Conservation (phyloP, 1,140 invertebrate species). For the Amphibalanus amphitrite region DNA sequence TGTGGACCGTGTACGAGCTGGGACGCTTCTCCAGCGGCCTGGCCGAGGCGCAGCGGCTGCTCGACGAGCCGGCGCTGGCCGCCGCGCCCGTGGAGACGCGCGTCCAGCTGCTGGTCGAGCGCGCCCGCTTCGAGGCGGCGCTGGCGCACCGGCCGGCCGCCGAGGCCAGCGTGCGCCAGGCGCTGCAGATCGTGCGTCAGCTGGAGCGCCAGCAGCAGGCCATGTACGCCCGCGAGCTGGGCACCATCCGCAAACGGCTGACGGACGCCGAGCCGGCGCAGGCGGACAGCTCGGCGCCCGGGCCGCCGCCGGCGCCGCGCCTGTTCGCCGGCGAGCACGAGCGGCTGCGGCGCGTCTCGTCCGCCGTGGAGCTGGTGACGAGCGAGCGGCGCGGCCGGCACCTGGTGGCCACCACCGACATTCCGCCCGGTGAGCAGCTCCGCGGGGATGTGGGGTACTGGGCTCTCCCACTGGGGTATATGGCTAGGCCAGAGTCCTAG, state of each 20-base stretch:
- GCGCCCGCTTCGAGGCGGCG: no score
- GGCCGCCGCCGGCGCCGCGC: constrained; percentile 7
- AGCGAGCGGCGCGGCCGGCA: constrained; percentile 12
- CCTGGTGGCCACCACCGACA: constrained; percentile 16
- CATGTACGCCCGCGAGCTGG: not conserved
- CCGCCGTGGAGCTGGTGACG: constrained; percentile 12
- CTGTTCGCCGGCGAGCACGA: constrained; percentile 11
- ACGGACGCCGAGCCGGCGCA: not conserved
- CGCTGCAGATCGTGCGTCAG: constrained; percentile 6
- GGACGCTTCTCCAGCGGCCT: no score
- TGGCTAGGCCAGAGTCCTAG: no score
- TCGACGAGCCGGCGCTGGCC: no score
- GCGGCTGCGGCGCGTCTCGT: constrained; percentile 10
- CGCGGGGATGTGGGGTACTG: no score
- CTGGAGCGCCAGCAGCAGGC: no score
- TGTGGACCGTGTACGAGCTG: no score
- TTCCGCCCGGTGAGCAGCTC: constrained; percentile 15
- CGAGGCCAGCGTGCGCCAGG: constrained; percentile 7
- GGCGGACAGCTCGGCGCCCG: no score
- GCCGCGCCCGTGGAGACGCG: no score
- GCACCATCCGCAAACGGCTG: constrained; percentile 1
- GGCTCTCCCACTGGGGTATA: no score
- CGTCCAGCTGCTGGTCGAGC: no score
- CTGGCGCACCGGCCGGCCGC: not conserved
- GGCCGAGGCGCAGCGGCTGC: no score